These are phyloP conservation scores for Ctenopoma kingsleyae DNA, from an alignment of 2,797 vertebrate species.

Conservation along the genomic window DNA sequence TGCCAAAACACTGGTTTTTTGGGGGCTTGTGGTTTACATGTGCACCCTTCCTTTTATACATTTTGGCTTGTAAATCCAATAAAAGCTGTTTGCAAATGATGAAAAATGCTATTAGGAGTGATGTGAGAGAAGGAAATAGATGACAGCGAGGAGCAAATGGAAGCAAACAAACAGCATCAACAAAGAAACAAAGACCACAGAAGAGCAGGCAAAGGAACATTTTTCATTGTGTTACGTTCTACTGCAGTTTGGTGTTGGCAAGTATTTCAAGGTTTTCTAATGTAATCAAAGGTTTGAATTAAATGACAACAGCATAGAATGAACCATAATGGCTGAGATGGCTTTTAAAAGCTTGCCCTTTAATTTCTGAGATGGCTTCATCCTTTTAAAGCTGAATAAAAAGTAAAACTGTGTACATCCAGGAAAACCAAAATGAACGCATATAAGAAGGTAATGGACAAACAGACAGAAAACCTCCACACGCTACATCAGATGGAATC, in stretches of 20 bases:
- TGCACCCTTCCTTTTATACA: conserved; percentile 8
- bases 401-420: not conserved
- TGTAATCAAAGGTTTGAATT: not conserved
- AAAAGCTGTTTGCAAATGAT: conserved; percentile 23
- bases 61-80: conserved; percentile 7
- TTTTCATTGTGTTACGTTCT: not conserved
- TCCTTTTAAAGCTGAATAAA: conserved; percentile 9
- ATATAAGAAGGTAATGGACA: not conserved
- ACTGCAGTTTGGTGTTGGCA: conserved; percentile 7
- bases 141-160: conserved; percentile 8
- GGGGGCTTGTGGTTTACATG: conserved; percentile 12
- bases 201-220: not conserved
- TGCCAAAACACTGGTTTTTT: conserved; percentile 19
- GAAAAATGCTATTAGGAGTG: conserved; percentile 25
- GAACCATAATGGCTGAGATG: not conserved
- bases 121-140: conserved; percentile 13
- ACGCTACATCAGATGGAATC: not conserved
- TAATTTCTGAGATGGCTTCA: not conserved
- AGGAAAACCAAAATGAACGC: not conserved
- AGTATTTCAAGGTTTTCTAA: conserved; percentile 5
- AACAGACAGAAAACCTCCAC: not conserved
- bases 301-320: not conserved
- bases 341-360: not conserved
- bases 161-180: conserved; percentile 3
- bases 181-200: not conserved